phyloP scores from a whole-genome alignment of 2,113 vertebrate species.

The Sapajus apella region DNA sequence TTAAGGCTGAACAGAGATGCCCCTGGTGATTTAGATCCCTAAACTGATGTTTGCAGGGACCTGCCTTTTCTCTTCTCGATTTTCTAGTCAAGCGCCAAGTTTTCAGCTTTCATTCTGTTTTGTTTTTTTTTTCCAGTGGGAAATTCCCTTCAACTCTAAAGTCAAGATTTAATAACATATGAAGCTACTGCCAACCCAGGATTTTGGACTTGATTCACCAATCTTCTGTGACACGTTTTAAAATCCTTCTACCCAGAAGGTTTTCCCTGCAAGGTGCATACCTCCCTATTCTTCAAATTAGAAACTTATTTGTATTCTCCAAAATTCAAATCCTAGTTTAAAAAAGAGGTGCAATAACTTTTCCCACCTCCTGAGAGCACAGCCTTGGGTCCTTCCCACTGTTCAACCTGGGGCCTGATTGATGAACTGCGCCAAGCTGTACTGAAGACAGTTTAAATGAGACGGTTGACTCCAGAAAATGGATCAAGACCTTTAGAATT shows the following conservation, averaged over 20 bases:
- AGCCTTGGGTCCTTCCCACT: neutral
- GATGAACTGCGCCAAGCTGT: neutral
- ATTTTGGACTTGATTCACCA: constrained; percentile 13
- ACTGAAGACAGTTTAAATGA: neutral
- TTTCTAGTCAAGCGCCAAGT: neutral
- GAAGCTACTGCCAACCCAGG: neutral
- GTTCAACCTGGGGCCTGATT: neutral
- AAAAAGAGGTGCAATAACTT: neutral
- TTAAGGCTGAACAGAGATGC: neutral
- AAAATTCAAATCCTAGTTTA: constrained; percentile 43
- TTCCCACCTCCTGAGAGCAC: neutral
- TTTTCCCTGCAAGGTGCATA: neutral
- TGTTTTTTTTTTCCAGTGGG: neutral
- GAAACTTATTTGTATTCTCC: neutral
- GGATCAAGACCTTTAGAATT: neutral
- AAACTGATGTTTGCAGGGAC: neutral
- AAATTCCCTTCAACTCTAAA: constrained; percentile 42
- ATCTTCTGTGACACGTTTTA: constrained; percentile 24
- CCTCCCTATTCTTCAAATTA: neutral
- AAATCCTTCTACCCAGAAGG: neutral
- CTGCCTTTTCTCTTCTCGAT: neutral
- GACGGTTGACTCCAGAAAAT: neutral
- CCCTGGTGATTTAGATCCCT: neutral
- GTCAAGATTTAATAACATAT: constrained; percentile 33
- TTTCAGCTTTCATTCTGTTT: neutral